These are phyloP conservation scores for Caenorhabditis sp. DNA, from an alignment of 2,888 invertebrate genomes.

Conservation along the genomic window DNA sequence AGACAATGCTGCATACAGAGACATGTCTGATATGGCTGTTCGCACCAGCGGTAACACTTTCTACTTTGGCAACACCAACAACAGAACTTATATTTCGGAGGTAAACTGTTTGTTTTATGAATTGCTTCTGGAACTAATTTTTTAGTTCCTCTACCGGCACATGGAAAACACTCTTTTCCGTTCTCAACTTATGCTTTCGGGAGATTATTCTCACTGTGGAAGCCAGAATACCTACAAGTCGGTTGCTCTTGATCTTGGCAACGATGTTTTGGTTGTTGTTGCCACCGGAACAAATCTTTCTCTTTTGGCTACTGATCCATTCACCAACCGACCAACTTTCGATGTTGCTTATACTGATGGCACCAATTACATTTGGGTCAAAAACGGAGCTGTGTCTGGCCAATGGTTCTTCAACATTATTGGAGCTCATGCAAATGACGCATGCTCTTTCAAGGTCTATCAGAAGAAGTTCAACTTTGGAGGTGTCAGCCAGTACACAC, in stretches of 20 bases:
- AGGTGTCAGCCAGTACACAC: constrained; percentile 42
- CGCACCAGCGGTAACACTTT: constrained; percentile 61
- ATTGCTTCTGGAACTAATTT: background rate
- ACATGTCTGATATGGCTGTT: constrained; percentile 64
- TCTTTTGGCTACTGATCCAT: constrained; percentile 61
- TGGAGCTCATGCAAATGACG: constrained; percentile 24
- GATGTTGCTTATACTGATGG: constrained; percentile 55
- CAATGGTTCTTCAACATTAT: constrained; percentile 70
- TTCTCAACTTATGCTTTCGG: constrained; percentile 70
- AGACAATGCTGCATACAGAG: constrained; percentile 67
- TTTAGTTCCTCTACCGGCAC: constrained; percentile 67
- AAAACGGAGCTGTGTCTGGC: constrained; percentile 64
- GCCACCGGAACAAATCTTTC: constrained; percentile 67
- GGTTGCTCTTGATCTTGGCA: constrained; percentile 61
- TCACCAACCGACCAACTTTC: constrained; percentile 18
- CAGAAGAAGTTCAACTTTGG: constrained; percentile 67
- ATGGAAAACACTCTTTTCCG: constrained; percentile 70
- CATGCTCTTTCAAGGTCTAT: constrained; percentile 71
- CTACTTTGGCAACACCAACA: constrained; percentile 50
- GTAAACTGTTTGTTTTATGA: constrained; percentile 6
- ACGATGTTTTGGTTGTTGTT: constrained; percentile 65
- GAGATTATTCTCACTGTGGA: constrained; percentile 67
- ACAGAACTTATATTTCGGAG: constrained; percentile 44
- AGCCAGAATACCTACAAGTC: constrained; percentile 64
- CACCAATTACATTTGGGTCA: constrained; percentile 65